Percentiles rank a stretch among this genome's conserved stretches.
phyloP scores from a whole-genome alignment of 2,888 invertebrate genomes.

The Lypha dubia region DNA sequence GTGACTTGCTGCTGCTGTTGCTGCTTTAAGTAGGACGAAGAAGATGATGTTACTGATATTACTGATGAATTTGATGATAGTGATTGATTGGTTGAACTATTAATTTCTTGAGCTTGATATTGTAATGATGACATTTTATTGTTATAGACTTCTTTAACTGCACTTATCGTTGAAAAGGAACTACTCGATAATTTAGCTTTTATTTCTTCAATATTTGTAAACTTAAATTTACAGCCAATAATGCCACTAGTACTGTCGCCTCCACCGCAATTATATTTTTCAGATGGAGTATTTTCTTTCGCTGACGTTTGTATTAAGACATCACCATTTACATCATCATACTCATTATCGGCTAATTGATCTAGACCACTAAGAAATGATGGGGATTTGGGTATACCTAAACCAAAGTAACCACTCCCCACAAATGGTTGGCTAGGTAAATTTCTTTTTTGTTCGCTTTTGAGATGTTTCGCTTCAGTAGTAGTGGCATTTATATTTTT shows the following conservation, averaged over 20 bases:
- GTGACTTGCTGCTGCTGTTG: conserved; percentile 63
- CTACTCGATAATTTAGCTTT: conserved; percentile 79
- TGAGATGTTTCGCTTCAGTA: conserved; percentile 34
- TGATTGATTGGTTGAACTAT: conserved; percentile 63
- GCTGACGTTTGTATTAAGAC: conserved; percentile 45
- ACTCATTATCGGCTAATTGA: conserved; percentile 87
- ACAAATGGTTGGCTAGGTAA: conserved; percentile 60
- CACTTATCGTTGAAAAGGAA: conserved; percentile 73
- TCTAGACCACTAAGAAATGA: conserved; percentile 94
- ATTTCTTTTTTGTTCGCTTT: conserved; percentile 50
- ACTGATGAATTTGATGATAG: conserved; percentile 75
- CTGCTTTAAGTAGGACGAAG: conserved; percentile 74
- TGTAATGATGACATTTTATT: conserved; percentile 74
- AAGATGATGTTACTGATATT: conserved; percentile 74
- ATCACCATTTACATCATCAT: conserved; percentile 71
- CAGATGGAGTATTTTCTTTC: conserved; percentile 29
- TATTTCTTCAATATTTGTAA: conserved; percentile 77
- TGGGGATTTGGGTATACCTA: conserved; percentile 93
- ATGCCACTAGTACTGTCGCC: conserved; percentile 27
- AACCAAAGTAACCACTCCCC: conserved; percentile 79
- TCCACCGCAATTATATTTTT: conserved; percentile 35
- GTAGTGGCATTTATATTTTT: conserved; percentile 31
- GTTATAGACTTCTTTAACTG: conserved; percentile 72
- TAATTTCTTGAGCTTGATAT: conserved; percentile 72
- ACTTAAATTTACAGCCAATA: conserved; percentile 72